These are phyloP conservation scores for Lordiphosa andalusiaca DNA, from an alignment of 2,888 invertebrate genomes.

Conservation along the genomic window DNA sequence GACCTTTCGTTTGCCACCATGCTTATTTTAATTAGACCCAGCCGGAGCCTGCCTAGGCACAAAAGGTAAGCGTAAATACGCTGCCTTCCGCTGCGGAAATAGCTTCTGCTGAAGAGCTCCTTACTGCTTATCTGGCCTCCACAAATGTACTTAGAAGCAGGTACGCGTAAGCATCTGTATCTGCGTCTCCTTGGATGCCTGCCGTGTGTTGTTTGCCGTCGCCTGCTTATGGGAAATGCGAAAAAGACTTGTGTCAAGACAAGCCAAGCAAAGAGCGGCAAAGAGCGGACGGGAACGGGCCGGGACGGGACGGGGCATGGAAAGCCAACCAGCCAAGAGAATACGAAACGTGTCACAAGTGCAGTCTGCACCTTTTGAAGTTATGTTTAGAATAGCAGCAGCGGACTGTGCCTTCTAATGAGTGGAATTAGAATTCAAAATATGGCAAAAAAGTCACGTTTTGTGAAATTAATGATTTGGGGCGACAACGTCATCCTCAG, in stretches of 20 bases:
- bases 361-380: conserved; percentile 73
- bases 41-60: conserved; percentile 35
- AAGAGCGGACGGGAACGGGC: neutral
- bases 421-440: conserved; percentile 74
- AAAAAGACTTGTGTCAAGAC: conserved; percentile 44
- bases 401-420: conserved; percentile 56
- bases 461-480: conserved; percentile 73
- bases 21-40: conserved; percentile 60
- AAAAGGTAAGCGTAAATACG: conserved; percentile 55
- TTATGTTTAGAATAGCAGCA: conserved; percentile 64
- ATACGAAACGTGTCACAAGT: conserved; percentile 72
- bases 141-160: conserved; percentile 54
- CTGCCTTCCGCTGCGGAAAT: conserved; percentile 68
- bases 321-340: conserved; percentile 54
- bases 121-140: conserved; percentile 2
- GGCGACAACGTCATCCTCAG: conserved; percentile 52
- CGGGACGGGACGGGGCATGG: neutral
- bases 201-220: conserved; percentile 19
- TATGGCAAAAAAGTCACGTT: conserved; percentile 76
- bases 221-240: conserved; percentile 60
- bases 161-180: conserved; percentile 60
- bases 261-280: too few relatives aligned
- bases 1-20: conserved; percentile 49
- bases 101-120: conserved; percentile 61
- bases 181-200: conserved; percentile 32